phyloP scores from a whole-genome alignment of 1,140 invertebrate species.

The Melipona quadrifasciata region DNA sequence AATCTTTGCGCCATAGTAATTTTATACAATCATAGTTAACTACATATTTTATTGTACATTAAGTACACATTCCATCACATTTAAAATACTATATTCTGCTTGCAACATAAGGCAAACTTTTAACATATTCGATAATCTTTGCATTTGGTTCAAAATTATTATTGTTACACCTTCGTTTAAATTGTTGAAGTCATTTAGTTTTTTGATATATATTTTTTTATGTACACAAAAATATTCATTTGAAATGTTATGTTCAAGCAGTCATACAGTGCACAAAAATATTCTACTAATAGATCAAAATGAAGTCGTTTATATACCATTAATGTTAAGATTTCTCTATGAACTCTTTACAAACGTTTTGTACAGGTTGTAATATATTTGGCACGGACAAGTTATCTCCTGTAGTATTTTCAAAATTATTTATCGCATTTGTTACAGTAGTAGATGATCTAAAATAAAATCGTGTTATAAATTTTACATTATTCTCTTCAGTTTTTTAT shows the following conservation, averaged over 20 bases:
- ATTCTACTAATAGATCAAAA: slow-evolving; percentile 12
- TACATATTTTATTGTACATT: slow-evolving; percentile 14
- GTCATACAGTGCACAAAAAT: neutral
- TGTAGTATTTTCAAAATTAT: slow-evolving; percentile 44
- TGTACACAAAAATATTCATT: slow-evolving; percentile 41
- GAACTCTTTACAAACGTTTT: slow-evolving; percentile 67
- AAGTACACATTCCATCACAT: slow-evolving; percentile 15
- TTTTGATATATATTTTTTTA: slow-evolving; percentile 12
- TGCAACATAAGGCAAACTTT: neutral
- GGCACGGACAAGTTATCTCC: slow-evolving; percentile 74
- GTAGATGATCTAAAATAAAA: slow-evolving; percentile 75
- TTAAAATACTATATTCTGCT: slow-evolving; percentile 1
- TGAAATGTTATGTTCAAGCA: slow-evolving; percentile 35
- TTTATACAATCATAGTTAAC: slow-evolving; percentile 16
- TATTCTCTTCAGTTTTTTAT: neutral
- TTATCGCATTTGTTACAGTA: slow-evolving; percentile 71
- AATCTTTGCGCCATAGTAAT: slow-evolving; percentile 23
- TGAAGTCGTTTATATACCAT: neutral
- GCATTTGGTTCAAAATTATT: neutral
- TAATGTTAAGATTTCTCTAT: slow-evolving; percentile 67
- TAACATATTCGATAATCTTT: neutral
- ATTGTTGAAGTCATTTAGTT: neutral
- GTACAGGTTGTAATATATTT: slow-evolving; percentile 66
- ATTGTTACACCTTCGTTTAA: neutral
- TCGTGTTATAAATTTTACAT: neutral